phyloP scores from a whole-genome alignment of 2,888 invertebrate genomes.

The Rambutsinella grinnellia region DNA sequence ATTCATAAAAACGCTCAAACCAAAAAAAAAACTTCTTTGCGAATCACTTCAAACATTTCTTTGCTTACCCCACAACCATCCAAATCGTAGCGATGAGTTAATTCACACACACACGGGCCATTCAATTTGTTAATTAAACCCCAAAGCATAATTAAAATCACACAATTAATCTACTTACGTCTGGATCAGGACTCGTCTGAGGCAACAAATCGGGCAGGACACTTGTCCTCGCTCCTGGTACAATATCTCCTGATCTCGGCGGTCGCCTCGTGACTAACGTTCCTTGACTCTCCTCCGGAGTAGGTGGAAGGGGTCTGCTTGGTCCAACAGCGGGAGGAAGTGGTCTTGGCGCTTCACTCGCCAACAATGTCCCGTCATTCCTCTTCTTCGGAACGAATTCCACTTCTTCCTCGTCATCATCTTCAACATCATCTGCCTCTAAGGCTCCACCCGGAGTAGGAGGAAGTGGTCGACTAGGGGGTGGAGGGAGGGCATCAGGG shows the following conservation, averaged over 20 bases:
- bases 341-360: conserved; percentile 96
- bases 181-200: conserved; percentile 71
- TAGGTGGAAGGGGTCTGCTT: conserved; percentile 93
- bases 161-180: conserved; percentile 55
- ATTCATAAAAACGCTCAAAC: not conserved
- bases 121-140: too few relatives aligned
- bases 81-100: conserved; percentile 20
- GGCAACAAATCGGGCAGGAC: conserved; percentile 96
- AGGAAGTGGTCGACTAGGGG: conserved; percentile 77
- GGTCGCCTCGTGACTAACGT: conserved; percentile 64
- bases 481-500: conserved; percentile 86
- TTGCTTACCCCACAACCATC: conserved; percentile 47
- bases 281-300: conserved; percentile 81
- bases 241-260: conserved; percentile 43
- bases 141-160: not conserved
- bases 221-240: conserved; percentile 80
- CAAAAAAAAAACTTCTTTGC: conserved; percentile 2
- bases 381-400: conserved; percentile 70
- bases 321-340: conserved; percentile 82
- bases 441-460: conserved; percentile 62
- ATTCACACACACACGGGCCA: not conserved
- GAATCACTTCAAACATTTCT: conserved; percentile 19
- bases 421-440: conserved; percentile 72
- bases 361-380: conserved; percentile 94
- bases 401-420: conserved; percentile 81